A percentile compares a stretch with the other conserved stretches of the same genome.
phyloP scores from a whole-genome alignment of 2,797 vertebrate species.

The Mus minutoides region DNA sequence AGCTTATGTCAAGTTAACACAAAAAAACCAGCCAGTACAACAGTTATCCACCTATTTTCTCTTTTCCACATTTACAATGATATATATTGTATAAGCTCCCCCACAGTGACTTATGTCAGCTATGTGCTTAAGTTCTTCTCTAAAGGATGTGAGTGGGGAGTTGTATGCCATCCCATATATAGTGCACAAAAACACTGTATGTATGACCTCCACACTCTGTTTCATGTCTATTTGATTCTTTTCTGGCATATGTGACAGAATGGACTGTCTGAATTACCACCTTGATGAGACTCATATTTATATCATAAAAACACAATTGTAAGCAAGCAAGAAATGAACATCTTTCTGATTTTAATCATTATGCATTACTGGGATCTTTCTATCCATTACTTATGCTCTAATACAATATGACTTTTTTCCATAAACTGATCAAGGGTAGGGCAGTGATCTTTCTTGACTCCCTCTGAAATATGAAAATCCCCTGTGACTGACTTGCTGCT shows the following conservation, averaged over 20 bases:
- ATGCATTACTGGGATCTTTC: neutral
- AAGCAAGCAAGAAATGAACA: constrained; percentile 24
- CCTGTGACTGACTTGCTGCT: neutral
- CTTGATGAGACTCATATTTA: neutral
- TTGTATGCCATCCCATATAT: neutral
- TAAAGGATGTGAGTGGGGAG: neutral
- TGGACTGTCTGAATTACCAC: neutral
- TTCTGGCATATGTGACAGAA: neutral
- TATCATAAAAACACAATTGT: constrained; percentile 19
- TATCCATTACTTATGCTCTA: neutral
- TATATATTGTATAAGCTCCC: neutral
- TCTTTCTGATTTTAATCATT: constrained; percentile 47
- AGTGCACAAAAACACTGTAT: neutral
- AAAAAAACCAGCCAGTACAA: too few species aligned
- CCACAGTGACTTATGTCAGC: neutral
- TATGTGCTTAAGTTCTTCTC: neutral
- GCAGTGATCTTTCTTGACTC: neutral
- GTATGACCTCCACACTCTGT: neutral
- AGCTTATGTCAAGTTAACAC: too few species aligned
- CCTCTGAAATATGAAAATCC: constrained; percentile 26
- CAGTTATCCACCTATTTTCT: neutral
- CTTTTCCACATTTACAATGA: neutral
- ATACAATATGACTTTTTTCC: constrained; percentile 5
- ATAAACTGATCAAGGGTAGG: neutral
- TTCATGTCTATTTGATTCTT: neutral